These are phyloP conservation scores for Aleiodes sp. DNA, from an alignment of 1,140 invertebrate genomes.

Conservation along the genomic window DNA sequence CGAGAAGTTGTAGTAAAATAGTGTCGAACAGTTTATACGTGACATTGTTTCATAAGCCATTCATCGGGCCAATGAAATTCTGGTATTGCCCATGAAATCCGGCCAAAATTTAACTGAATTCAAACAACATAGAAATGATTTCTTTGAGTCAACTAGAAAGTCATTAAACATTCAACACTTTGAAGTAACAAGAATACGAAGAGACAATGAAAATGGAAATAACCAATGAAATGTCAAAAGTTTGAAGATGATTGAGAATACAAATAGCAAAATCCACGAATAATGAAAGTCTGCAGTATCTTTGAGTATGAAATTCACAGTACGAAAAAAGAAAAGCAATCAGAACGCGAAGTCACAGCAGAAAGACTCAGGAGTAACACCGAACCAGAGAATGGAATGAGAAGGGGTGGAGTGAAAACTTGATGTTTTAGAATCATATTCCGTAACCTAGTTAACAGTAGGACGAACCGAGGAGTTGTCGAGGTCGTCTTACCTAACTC, in stretches of 20 bases:
- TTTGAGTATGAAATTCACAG: no score
- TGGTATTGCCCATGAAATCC: not conserved
- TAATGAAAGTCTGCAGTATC: no score
- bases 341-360: no score
- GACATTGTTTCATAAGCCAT: conserved; percentile 30
- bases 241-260: no score
- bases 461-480: not conserved
- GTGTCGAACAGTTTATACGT: conserved; percentile 15
- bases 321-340: no score
- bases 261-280: no score
- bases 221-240: no score
- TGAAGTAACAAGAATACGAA: no score
- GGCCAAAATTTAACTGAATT: conserved; percentile 23
- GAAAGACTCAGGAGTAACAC: no score
- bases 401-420: no score
- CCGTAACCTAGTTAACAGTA: conserved; percentile 12
- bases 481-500: not conserved
- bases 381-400: no score
- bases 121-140: not conserved
- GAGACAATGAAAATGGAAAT: no score
- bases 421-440: not conserved
- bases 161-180: not conserved
- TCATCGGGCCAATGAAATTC: conserved; percentile 27
- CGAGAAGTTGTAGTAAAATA: not conserved
- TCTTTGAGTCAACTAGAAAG: not conserved